Conservation (phyloP, 2,797 vertebrate species). For the Urosaurus nigricauda region DNA sequence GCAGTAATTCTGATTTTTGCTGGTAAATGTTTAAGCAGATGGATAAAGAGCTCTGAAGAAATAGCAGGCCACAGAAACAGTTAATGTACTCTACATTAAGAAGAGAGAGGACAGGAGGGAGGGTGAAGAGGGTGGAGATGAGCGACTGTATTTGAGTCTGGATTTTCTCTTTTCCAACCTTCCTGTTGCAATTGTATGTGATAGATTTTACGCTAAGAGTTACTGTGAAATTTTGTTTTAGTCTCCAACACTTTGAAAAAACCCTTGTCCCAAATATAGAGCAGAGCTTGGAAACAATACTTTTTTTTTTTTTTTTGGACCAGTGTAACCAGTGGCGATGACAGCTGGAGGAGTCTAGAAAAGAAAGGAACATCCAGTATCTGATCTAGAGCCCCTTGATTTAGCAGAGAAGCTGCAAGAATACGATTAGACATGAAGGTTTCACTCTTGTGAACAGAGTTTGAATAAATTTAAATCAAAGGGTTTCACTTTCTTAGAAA, state of each 20-base stretch:
- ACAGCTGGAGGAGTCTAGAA: too few species aligned
- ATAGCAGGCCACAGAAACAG: background rate
- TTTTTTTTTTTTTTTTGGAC: too few species aligned
- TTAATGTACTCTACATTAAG: background rate
- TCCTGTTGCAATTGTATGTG: background rate
- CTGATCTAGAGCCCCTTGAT: too few species aligned
- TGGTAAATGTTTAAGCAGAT: background rate
- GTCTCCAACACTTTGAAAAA: too few species aligned
- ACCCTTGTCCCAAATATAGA: background rate
- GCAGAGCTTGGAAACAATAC: too few species aligned
- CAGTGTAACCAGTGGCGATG: too few species aligned
- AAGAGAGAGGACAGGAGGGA: background rate
- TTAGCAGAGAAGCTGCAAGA: too few species aligned
- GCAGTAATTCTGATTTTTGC: background rate
- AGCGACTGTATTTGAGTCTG: background rate
- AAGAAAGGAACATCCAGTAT: too few species aligned
- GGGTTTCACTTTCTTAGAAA: background rate
- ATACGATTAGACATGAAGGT: too few species aligned
- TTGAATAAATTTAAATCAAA: background rate
- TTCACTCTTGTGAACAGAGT: too few species aligned
- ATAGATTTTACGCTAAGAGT: background rate
- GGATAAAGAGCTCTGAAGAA: background rate
- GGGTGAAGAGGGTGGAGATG: background rate
- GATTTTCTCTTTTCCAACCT: background rate
- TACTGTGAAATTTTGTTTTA: background rate